phyloP scores from a whole-genome alignment of 2,888 invertebrate genomes.

The Luperina nickerlii region DNA sequence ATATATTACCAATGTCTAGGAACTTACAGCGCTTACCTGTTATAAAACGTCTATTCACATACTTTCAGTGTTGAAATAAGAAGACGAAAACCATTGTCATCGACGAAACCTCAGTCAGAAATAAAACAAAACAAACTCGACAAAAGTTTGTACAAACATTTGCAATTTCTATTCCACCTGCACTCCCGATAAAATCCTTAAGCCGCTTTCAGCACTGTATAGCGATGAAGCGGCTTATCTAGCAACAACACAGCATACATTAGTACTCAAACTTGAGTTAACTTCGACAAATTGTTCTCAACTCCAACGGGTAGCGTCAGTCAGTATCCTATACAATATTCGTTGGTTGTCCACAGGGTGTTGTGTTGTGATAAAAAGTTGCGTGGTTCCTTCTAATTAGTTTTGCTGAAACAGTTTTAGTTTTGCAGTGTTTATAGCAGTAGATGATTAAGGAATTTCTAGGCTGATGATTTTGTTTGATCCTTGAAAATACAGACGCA shows the following conservation, averaged over 20 bases:
- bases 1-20: neutral
- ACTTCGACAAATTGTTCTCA: constrained; percentile 42
- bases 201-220: constrained; percentile 14
- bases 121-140: neutral
- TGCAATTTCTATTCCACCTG: constrained; percentile 6
- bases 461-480: neutral
- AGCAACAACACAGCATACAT: constrained; percentile 39
- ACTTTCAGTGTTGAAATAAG: neutral
- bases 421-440: neutral
- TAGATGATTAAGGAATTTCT: neutral
- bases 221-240: constrained; percentile 49
- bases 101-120: neutral
- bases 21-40: no score
- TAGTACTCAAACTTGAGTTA: constrained; percentile 40
- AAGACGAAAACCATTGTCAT: neutral
- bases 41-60: no score
- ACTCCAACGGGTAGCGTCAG: constrained; percentile 24
- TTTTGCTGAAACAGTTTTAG: neutral
- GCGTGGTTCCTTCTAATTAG: constrained; percentile 12
- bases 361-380: constrained; percentile 25
- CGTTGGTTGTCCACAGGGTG: constrained; percentile 23
- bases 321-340: constrained; percentile 36
- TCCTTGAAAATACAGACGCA: neutral
- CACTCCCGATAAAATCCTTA: constrained; percentile 9
- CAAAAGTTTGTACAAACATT: constrained; percentile 19